Evolutionary conservation across 1,140 invertebrate species (phyloP).

Genomic region (Matsumurasca onukii): DNA sequence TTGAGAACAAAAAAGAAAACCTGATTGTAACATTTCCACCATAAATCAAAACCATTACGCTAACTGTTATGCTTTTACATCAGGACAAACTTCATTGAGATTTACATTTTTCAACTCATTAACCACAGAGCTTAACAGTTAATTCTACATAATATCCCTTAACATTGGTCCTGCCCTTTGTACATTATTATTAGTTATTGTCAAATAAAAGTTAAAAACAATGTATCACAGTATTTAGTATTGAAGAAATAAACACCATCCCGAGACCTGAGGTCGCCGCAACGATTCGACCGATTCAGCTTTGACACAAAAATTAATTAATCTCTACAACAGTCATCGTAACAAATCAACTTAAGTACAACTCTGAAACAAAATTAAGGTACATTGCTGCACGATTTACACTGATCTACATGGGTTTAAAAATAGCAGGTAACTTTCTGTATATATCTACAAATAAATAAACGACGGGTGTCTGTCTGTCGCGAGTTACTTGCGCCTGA

Average conservation of each 20-base stretch:
- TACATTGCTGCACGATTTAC: constrained; percentile 1
- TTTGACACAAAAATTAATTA: no score
- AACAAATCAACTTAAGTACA: constrained; percentile 17
- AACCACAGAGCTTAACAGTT: no score
- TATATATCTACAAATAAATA: constrained; percentile 25
- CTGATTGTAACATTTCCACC: no score
- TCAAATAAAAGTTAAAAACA: background rate
- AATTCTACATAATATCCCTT: no score
- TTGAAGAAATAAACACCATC: constrained; percentile 25
- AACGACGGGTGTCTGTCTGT: no score
- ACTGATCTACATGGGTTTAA: constrained; percentile 20
- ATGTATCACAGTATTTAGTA: constrained; percentile 22
- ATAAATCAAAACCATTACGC: no score
- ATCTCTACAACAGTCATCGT: constrained; percentile 8
- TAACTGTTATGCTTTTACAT: no score
- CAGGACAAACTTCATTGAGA: no score
- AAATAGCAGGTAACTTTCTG: constrained; percentile 22
- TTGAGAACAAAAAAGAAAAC: no score
- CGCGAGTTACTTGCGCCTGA: no score
- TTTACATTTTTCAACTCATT: no score
- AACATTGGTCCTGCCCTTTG: constrained; percentile 16
- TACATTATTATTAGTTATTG: constrained; percentile 20
- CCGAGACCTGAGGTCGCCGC: background rate
- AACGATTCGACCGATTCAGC: no score
- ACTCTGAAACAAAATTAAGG: background rate